Conservation (phyloP, 2,797 vertebrate genomes). For the Meriones psammophilus region DNA sequence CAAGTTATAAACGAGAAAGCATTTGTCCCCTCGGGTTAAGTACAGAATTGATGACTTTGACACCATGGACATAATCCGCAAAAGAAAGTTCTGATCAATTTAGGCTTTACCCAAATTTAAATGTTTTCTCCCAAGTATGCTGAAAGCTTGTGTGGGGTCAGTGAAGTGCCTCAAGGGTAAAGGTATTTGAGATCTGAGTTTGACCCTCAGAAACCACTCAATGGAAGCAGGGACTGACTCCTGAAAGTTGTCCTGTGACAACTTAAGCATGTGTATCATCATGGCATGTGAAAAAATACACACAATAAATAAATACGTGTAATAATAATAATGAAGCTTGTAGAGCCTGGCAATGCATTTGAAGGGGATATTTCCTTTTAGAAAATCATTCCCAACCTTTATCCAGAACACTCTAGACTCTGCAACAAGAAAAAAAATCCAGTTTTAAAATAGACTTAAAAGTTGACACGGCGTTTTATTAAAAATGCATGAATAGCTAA, state of each 20-base stretch:
- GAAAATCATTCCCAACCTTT: background rate
- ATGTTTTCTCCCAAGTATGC: background rate
- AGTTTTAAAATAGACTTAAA: constrained; percentile 23
- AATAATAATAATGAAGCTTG: background rate
- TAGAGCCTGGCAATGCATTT: background rate
- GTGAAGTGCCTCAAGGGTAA: background rate
- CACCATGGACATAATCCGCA: background rate
- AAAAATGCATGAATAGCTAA: background rate
- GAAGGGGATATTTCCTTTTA: background rate
- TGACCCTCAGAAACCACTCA: background rate
- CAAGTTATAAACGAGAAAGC: background rate
- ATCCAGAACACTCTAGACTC: background rate
- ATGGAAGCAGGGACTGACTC: background rate
- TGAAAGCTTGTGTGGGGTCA: background rate
- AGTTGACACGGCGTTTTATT: background rate
- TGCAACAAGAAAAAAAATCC: background rate
- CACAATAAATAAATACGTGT: background rate
- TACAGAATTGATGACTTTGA: background rate
- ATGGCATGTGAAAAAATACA: background rate
- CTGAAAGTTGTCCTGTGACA: background rate
- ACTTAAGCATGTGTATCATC: background rate
- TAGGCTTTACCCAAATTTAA: background rate
- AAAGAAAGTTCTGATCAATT: constrained; percentile 8
- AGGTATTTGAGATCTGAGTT: background rate
- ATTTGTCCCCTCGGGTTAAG: background rate